These are phyloP conservation scores for Clepsis dumicolana DNA, from an alignment of 2,888 invertebrate species.

Conservation along the genomic window DNA sequence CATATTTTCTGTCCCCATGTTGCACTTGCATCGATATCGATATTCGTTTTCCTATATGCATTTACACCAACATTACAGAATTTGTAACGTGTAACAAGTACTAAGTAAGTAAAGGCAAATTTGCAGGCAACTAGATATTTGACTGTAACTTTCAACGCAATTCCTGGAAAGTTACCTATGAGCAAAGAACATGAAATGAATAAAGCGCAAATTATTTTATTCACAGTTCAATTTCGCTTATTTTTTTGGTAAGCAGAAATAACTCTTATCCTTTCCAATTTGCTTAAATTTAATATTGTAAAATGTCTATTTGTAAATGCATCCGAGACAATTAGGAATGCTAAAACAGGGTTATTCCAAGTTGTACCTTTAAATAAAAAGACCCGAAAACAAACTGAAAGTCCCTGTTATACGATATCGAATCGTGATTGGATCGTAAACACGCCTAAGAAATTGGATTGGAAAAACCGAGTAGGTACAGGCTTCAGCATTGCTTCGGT, in stretches of 20 bases:
- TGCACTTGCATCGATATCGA: conserved; percentile 19
- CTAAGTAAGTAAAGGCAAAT: neutral
- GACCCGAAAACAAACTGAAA: conserved; percentile 49
- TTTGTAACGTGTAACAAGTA: neutral
- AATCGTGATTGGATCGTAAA: conserved; percentile 60
- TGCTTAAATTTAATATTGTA: no score
- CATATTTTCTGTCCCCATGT: conserved; percentile 20
- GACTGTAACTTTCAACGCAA: neutral
- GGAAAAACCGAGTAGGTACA: conserved; percentile 34
- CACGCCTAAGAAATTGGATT: conserved; percentile 55
- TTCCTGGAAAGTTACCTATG: neutral
- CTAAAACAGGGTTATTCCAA: neutral
- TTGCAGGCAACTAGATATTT: neutral
- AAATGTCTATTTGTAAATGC: neutral
- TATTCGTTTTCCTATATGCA: conserved; percentile 36
- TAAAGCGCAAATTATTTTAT: no score
- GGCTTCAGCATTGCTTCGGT: no score
- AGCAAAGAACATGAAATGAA: no score
- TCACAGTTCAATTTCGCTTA: no score
- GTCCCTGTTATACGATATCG: conserved; percentile 52
- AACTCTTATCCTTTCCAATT: no score
- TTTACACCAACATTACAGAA: conserved; percentile 30
- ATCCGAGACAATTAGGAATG: neutral
- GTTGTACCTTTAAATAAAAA: conserved; percentile 20
- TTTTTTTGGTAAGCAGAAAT: no score